Conservation (phyloP, 2,888 invertebrate species). For the Cryptus viduatorius region DNA sequence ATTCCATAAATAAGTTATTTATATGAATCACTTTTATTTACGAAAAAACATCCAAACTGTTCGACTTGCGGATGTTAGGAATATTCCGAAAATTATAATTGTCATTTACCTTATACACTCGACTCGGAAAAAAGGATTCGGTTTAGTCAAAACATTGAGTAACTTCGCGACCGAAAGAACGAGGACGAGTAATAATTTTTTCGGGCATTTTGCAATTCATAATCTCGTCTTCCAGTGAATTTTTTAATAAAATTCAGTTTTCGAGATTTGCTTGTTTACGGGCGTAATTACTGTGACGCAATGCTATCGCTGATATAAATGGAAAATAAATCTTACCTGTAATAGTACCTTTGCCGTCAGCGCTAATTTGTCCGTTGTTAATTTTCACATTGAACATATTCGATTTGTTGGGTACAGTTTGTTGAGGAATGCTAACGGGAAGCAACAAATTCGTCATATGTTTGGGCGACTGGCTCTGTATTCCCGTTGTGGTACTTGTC, state of each 20-base stretch:
- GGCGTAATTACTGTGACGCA: not conserved
- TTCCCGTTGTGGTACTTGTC: constrained; percentile 74
- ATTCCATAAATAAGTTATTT: too few species aligned
- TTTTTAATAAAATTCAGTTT: not conserved
- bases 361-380: constrained; percentile 88
- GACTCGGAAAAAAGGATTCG: too few species aligned
- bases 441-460: constrained; percentile 82
- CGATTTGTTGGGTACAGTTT: constrained; percentile 84
- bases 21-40: too few species aligned
- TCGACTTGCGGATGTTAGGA: too few species aligned
- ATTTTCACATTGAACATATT: constrained; percentile 90
- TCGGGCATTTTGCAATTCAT: not conserved
- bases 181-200: not conserved
- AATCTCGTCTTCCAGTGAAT: not conserved
- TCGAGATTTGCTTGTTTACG: not conserved
- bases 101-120: too few species aligned
- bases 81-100: too few species aligned
- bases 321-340: constrained; percentile 86
- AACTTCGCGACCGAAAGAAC: not conserved
- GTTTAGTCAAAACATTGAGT: too few species aligned
- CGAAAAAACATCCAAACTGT: too few species aligned
- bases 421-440: constrained; percentile 82
- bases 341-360: constrained; percentile 88
- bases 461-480: constrained; percentile 78
- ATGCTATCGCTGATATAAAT: not conserved